Evolutionary conservation across 2,888 invertebrate genomes (phyloP), one percentile per base, ranked within the genome.

Genomic region (Scaptomyza parva): DNA sequence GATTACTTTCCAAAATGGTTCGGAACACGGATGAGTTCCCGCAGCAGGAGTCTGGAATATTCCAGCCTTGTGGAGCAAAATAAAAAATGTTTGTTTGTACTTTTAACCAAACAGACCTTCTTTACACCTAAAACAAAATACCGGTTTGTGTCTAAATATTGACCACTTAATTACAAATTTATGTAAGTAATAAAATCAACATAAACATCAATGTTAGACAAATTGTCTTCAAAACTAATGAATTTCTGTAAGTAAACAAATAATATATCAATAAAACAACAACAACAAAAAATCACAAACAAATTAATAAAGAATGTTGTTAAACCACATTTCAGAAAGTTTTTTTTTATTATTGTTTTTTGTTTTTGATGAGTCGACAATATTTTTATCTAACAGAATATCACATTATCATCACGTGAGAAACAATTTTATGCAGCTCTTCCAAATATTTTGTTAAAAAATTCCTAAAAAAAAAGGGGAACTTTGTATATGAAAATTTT

Each of bases 261-360:
- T 35, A 48, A 35, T 9, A 35, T 35, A 24, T 11, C 11, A 35
- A 12, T 11, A 17, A 14, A 35, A 5, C 7, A 17, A 22, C 11
- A 2, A 20, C n/a, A n/a, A n/a, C n/a, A n/a, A 22, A 2, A 48
- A 22, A 48, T 24, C 14, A 48, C 2, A 18, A 40, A 7, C 40
- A 26, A 24, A 37, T 37, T 37, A 37, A 37, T 37, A 17, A 37
- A 37, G 37, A 37, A 37, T 37, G 17, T 37, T 37, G 9, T 17
- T 17, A 9, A 37, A 37, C 37, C 2, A 17, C 17, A 37, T 9
- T 7, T n/a, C 3, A 2, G 4, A 4, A 1, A 35, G n/a, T 14
- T 1, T 35, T 35, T 35, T 0, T 35, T 35, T 35, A n/a, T 33
- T 12, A 33, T n/a, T 5, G 33, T 33, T 33, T 37, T 8, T 37